A percentile compares a stretch with the other conserved stretches of the same genome.
Evolutionary conservation across 2,888 invertebrate species (phyloP).

Genomic region (Zygothrica quintamaculata): DNA sequence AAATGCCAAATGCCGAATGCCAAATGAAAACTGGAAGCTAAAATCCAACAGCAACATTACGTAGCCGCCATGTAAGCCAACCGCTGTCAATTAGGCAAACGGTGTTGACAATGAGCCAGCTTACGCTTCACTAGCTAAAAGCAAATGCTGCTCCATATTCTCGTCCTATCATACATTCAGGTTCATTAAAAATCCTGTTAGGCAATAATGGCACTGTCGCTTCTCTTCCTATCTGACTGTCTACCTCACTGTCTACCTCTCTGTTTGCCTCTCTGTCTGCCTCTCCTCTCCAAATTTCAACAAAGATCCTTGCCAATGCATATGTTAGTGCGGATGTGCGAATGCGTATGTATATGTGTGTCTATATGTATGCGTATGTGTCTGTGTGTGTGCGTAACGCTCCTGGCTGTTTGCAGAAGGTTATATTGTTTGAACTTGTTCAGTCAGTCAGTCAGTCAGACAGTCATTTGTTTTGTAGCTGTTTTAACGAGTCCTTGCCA

Average conservation of each 20-base stretch:
- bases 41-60: conserved; percentile 26
- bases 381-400: conserved; percentile 6
- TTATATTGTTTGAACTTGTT: conserved; percentile 23
- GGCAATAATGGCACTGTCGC: conserved; percentile 42
- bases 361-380: not conserved
- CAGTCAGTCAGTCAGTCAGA: conserved; percentile 10
- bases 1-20: conserved; percentile 10
- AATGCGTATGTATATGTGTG: not conserved
- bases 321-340: not conserved
- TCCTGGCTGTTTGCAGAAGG: conserved; percentile 2
- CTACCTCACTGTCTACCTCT: not conserved
- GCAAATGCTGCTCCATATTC: conserved; percentile 14
- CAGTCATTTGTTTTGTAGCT: conserved; percentile 3
- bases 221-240: too few relatives aligned
- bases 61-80: conserved; percentile 46
- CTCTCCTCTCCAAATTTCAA: conserved; percentile 1
- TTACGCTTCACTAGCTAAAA: conserved; percentile 39
- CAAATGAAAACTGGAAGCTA: not conserved
- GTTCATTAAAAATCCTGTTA: conserved; percentile 68
- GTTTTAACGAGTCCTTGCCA: conserved; percentile 2
- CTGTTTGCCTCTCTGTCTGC: conserved; percentile 1
- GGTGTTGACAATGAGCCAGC: conserved; percentile 55
- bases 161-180: conserved; percentile 19
- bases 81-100: conserved; percentile 61
- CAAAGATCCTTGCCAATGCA: conserved; percentile 10